A percentile compares a stretch with the other conserved stretches of the same genome.
Conservation (phyloP, 2,888 invertebrate genomes). For the Polia nebulosa region DNA sequence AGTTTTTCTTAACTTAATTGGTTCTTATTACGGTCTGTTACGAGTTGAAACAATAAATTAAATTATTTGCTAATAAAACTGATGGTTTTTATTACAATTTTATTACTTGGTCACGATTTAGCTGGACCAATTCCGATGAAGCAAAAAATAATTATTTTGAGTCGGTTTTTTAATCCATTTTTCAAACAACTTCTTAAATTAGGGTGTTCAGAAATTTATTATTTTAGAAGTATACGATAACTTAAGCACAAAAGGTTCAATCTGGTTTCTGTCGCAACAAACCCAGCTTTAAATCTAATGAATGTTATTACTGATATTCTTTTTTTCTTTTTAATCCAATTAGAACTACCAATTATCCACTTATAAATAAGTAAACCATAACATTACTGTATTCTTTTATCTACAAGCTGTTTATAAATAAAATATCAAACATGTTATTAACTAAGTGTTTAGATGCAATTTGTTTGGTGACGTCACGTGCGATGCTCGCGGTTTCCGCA, state of each 20-base stretch:
- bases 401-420: neutral
- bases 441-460: neutral
- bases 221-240: too few relatives aligned
- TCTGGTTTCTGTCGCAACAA: too few relatives aligned
- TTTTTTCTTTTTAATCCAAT: conserved; percentile 19
- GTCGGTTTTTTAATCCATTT: neutral
- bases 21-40: neutral
- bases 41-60: conserved; percentile 24
- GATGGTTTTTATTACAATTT: conserved; percentile 10
- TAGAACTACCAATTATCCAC: conserved; percentile 6
- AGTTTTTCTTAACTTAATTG: neutral
- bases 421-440: neutral
- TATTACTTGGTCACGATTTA: conserved; percentile 43
- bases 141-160: neutral
- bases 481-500: neutral
- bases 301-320: neutral
- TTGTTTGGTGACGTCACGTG: conserved; percentile 1
- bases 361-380: neutral
- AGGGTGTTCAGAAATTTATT: neutral
- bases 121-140: neutral
- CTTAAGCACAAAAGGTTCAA: too few relatives aligned
- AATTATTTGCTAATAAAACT: conserved; percentile 14
- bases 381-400: neutral
- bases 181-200: neutral
- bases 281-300: neutral